Conservation (phyloP, 2,888 invertebrate species). For the Tenthredo distinguenda region DNA sequence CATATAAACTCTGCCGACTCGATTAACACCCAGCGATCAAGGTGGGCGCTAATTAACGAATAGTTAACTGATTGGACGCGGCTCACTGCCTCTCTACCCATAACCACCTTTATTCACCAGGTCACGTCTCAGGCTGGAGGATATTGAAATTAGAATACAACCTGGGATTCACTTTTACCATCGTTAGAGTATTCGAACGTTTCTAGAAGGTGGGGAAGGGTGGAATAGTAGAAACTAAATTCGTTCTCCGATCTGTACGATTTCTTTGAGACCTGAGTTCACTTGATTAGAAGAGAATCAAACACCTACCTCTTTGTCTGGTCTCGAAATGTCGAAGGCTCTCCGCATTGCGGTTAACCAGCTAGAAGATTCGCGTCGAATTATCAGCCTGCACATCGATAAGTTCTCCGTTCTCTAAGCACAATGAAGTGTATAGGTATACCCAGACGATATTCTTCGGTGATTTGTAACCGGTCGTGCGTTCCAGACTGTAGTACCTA, state of each 20-base stretch:
- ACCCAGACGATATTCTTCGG: neutral
- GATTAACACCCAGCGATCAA: neutral
- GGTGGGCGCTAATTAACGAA: neutral
- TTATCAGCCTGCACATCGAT: constrained; percentile 23
- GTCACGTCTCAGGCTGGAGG: neutral
- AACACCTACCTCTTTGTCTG: constrained; percentile 5
- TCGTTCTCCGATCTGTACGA: neutral
- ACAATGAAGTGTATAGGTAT: neutral
- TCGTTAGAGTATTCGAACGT: neutral
- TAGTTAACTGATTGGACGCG: neutral
- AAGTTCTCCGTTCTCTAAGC: neutral
- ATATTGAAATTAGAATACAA: constrained; percentile 2
- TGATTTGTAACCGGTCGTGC: constrained; percentile 5
- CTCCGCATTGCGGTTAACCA: constrained; percentile 7
- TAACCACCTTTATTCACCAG: neutral
- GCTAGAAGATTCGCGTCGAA: constrained; percentile 36
- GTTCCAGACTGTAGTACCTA: neutral
- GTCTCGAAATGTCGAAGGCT: constrained; percentile 25
- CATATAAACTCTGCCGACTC: neutral
- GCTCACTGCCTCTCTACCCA: neutral
- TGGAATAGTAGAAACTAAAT: neutral
- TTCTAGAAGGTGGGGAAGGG: neutral
- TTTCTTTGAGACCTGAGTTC: neutral
- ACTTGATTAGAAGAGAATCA: neutral
- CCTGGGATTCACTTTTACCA: neutral